phyloP scores from a whole-genome alignment of 1,140 invertebrate genomes.

The Eciton burchellii region DNA sequence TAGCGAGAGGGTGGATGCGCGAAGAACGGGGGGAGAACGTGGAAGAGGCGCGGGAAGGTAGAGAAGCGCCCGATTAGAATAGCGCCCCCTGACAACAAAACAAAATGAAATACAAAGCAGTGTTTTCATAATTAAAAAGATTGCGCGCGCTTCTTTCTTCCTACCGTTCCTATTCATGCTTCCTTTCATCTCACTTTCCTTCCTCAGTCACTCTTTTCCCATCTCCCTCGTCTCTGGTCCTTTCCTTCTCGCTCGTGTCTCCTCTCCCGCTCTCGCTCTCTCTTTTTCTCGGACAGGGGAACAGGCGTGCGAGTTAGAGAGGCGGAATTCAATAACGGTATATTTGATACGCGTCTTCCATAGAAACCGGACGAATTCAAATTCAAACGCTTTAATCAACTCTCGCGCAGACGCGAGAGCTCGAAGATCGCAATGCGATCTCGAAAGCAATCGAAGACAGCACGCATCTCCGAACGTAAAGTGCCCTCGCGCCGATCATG shows the following conservation, averaged over 20 bases:
- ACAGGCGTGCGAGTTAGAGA: neutral
- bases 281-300: slow-evolving; percentile 12
- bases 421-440: neutral
- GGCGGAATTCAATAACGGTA: slow-evolving; percentile 49
- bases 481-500: neutral
- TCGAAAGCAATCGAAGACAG: neutral
- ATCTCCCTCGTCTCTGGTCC: neutral
- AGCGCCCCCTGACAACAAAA: slow-evolving; percentile 77
- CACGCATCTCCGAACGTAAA: neutral
- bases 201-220: slow-evolving; percentile 14
- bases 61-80: slow-evolving; percentile 74
- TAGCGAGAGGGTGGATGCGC: slow-evolving; percentile 25
- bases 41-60: slow-evolving; percentile 52
- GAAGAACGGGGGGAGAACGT: slow-evolving; percentile 3
- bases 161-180: slow-evolving; percentile 62
- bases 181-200: slow-evolving; percentile 54
- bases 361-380: slow-evolving; percentile 30
- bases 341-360: slow-evolving; percentile 43
- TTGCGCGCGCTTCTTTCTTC: slow-evolving; percentile 74
- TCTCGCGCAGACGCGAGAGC: neutral
- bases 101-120: slow-evolving; percentile 79
- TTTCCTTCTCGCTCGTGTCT: slow-evolving; percentile 6
- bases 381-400: slow-evolving; percentile 52
- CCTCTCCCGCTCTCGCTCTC: slow-evolving; percentile 1
- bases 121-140: slow-evolving; percentile 80